Evolutionary conservation across 35 echinoderm and acorn worm genomes (phyloP).

Genomic region (Strongylocentrotus purpuratus): DNA sequence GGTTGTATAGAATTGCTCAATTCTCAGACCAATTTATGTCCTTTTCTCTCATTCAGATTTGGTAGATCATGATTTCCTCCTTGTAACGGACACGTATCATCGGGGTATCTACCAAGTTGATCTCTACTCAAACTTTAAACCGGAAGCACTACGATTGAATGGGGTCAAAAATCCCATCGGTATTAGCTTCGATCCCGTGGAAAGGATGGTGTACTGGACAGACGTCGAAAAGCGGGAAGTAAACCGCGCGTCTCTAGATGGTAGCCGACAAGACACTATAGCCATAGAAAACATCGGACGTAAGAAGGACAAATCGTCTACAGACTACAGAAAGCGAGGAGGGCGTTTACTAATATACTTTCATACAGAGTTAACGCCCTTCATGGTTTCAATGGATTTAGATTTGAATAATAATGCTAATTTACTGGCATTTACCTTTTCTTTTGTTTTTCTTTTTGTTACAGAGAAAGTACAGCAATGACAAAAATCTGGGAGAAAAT

Average conservation of each 20-base stretch:
- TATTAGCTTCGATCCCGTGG: slow-evolving; percentile 68
- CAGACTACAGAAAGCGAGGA: too few relatives aligned
- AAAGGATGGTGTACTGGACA: slow-evolving; percentile 85
- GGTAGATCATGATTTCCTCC: slow-evolving; percentile 78
- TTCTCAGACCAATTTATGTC: not conserved
- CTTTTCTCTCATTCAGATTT: slow-evolving; percentile 54
- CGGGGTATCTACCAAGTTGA: slow-evolving; percentile 81
- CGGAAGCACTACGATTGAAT: slow-evolving; percentile 62
- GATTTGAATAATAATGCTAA: too few relatives aligned
- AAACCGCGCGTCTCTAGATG: slow-evolving; percentile 63
- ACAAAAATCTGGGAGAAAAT: too few relatives aligned
- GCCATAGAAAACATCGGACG: not conserved
- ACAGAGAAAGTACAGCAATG: too few relatives aligned
- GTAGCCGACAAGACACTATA: slow-evolving; percentile 49
- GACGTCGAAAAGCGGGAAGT: slow-evolving; percentile 65
- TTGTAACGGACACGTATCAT: slow-evolving; percentile 74
- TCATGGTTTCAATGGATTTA: too few relatives aligned
- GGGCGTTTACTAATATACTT: too few relatives aligned
- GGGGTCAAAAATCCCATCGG: slow-evolving; percentile 58
- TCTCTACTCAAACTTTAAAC: slow-evolving; percentile 38
- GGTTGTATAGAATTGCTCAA: not conserved
- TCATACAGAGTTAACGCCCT: too few relatives aligned
- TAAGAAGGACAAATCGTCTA: not conserved
- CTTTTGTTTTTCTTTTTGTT: too few relatives aligned
- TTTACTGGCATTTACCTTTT: too few relatives aligned